Evolutionary conservation across 92 coral and sea anemone species (phyloP), one percentile per base, ranked within the genome.

Genomic region (Porites cylindrica): DNA sequence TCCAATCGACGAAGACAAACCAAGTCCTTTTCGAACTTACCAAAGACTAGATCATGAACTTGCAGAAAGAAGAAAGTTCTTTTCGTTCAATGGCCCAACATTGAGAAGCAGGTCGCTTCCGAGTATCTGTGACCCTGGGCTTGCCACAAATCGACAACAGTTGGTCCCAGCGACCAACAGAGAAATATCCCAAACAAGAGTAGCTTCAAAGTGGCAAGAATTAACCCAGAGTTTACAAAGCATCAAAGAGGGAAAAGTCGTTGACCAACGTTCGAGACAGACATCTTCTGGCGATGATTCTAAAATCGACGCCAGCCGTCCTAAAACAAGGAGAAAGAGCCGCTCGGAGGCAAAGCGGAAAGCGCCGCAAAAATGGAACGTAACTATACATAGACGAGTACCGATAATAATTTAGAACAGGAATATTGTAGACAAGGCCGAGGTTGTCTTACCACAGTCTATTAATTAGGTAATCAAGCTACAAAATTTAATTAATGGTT

Each of bases 41-140:
- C 86, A 80, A 23, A 74, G 93, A 76, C 18, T 85, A 59, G 79
- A 80, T 11, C 82, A 85, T n/a, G 93, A 84, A 32, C 86, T 80
- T 7, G 72, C 82, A 7, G 86, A 85, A 51, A 80, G 90, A 21
- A 20, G 90, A 16, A 83, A 80, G 16, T 90, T 79, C 64, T 80
- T 90, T 43, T 85, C 87, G 16, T 50, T 80, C 54, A 84, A 75
- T 9, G 75, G 75, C 51, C 24, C 29, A 56, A 79, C 14, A 32
- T 53, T 60, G 20, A 66, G 75, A 51, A 66, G 75, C 51, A 20
- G 43, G 56, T 62, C 70, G 59, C 29, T 78, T 8, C 82, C 82
- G 8, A 78, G 70, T 0, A 38, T 78, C n/a, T 78, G 10, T 51
- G 11, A 78, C 56, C 70, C 82, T n/a, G 26, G 70, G 1, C 29